Base-by-base conservation (phyloP, 2,797 vertebrate genomes). In the Sebastiscus albofasciatus region DNA sequence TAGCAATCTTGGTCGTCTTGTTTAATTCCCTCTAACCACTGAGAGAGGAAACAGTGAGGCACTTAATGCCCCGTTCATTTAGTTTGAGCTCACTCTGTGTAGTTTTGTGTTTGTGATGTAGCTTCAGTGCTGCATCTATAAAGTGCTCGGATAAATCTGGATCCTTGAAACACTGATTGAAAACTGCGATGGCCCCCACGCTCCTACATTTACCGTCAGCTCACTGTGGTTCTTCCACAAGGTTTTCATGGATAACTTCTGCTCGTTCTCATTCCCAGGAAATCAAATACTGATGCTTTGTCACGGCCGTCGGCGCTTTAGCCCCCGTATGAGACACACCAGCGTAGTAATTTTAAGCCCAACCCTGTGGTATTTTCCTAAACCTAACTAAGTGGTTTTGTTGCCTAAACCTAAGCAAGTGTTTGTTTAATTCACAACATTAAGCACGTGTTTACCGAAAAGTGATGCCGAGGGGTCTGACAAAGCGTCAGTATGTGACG, bases 71-170 rank as follows among this genome's bases (percentile, higher is more conserved):
- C 52, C 31, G 36, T 20, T 49, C 0, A 5, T 33, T 27, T 2
- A 62, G 65, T 67, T 3, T 62, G 39, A 39, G 55, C 33, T 66
- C n/a, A 2, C n/a, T 29, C 20, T 13, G 13, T 20, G 60, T 24
- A 7, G 31, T 52, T 49, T 9, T 5, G n/a, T 46, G 27, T 56
- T 26, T 1, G 3, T 18, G 9, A 10, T 14, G 60, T 3, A 22
- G 72, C 27, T 26, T 65, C 59, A 61, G 70, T 20, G 74, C 81
- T 83, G 72, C 31, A 1, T n/a, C 4, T 36, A 39, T 86, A 90
- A 90, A 90, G 81, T 88, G 81, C 83, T 81, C 77, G 22, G 52
- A 72, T 1, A 31, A 62, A 74, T 65, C 60, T 56, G 14, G 56
- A 66, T 75, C 67, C 42, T 18, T 34, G 6, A 65, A 80, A 72